Evolutionary conservation across 2,113 vertebrate species (phyloP), one percentile per base, ranked within the genome.

Genomic region (Pollimyrus isidori): DNA sequence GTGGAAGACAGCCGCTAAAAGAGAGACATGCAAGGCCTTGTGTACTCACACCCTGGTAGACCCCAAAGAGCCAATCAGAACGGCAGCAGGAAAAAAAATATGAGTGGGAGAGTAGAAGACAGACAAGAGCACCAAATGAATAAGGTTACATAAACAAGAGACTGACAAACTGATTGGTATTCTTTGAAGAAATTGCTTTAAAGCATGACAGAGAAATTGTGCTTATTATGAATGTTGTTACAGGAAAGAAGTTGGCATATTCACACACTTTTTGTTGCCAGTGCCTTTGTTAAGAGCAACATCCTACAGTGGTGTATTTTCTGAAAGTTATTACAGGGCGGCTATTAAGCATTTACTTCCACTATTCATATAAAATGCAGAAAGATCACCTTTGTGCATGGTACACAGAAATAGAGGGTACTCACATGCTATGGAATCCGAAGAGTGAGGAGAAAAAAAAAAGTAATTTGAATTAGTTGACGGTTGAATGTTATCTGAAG

Each of bases 191-290:
- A 85, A 42, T 39, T 76, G 10, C 30, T 76, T 76, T 76, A 76
- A 76, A 39, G 35, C 73, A 69, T 42, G 73, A 80, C 92, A 92
- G 86, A 93, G 89, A 84, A 91, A 93, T 93, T 93, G 93, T 94
- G 30, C 69, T 83, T 35, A 42, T 56, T 89, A 93, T 92, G 92
- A 90, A 90, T 95, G 90, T 89, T 95, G 94, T 95, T 96, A 93
- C 94, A 94, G 93, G 92, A 93, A 95, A 95, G 95, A 94, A 94
- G 94, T 96, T 96, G 95, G 93, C 92, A 82, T 95, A 94, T 95
- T 94, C 94, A 93, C 90, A 94, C 93, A 91, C 95, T 95, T 95
- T 96, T 95, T 95, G 95, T 46, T 82, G 19, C 21, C 35, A 52
- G 39, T 17, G 39, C 65, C 15, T 58, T 73, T 73, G 30, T 83